Percentiles rank a stretch among this genome's conserved stretches.
phyloP scores from a whole-genome alignment of 2,888 invertebrate genomes.

The Drosophila rubida region DNA sequence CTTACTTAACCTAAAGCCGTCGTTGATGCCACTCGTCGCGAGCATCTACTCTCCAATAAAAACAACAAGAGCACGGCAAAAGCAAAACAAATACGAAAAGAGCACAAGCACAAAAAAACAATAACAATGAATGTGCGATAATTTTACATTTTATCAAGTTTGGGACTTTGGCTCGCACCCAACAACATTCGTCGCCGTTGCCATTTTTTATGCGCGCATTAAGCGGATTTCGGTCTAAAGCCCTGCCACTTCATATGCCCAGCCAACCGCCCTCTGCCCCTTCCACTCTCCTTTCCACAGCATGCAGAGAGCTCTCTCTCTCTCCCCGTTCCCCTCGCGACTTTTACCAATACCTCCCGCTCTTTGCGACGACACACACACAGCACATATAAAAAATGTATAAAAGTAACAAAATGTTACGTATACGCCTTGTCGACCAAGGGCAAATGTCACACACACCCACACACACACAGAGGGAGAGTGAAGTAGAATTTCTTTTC shows the following conservation, averaged over 20 bases:
- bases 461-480: not conserved
- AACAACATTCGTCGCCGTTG: constrained; percentile 64
- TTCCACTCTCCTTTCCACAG: not conserved
- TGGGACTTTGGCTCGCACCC: constrained; percentile 46
- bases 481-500: constrained; percentile 44
- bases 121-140: constrained; percentile 80
- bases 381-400: constrained; percentile 32
- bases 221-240: constrained; percentile 76
- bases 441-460: constrained; percentile 68
- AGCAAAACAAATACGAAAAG: constrained; percentile 3
- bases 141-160: constrained; percentile 80
- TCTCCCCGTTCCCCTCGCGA: not conserved
- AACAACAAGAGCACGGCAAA: not conserved
- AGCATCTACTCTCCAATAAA: constrained; percentile 21
- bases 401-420: constrained; percentile 68
- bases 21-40: constrained; percentile 43
- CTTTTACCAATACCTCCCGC: constrained; percentile 13
- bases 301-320: not conserved
- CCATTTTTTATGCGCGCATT: constrained; percentile 79
- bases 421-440: constrained; percentile 62
- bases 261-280: not conserved
- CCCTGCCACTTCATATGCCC: constrained; percentile 72
- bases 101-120: constrained; percentile 56
- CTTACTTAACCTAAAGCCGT: constrained; percentile 64
- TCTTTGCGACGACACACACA: not conserved